Evolutionary conservation across 2,113 vertebrate genomes (phyloP), one percentile per base, ranked within the genome.

Genomic region (Oryzias curvinotus): DNA sequence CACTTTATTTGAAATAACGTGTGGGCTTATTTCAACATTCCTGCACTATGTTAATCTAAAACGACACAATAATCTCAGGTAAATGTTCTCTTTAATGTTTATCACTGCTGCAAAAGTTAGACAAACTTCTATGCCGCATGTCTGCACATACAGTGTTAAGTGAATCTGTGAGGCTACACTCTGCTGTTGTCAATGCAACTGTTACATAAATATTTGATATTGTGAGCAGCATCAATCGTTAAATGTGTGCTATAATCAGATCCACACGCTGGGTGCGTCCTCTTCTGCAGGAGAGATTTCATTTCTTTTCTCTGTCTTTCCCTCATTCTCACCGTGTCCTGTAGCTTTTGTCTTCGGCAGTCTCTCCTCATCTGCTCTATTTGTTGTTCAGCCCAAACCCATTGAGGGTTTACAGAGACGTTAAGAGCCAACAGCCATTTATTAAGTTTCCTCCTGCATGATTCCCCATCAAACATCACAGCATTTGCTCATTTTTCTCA

Each of bases 401-500:
- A 5, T 28, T 1, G 21, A 66, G 62, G 43, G 52, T 68, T 75
- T 59, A 59, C 52, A 59, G 58, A 71, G 25, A 64, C 64, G 23
- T 74, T 19, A 60, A 47, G 57, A 65, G 36, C 48, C 58, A 51
- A 50, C 45, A 59, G 62, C 19, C 17, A 75, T 79, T 77, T 67
- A 75, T 72, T 64, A 65, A 17, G 56, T 63, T 60, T 63, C 28
- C 56, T 48, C 59, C 48, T 49, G 61, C 26, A 53, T 64, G 72
- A 74, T 62, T 63, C 28, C 17, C 46, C 70, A 44, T 81, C 55
- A 78, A 76, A 77, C 41, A 70, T 62, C 61, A 65, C 77, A 79
- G 62, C 47, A 42, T 6, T 10, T 36, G 62, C 53, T 69, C n/a
- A 57, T 52, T 71, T 57, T 65, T 25, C 57, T 63, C 71, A 30